Conservation (phyloP, 2,797 vertebrate genomes). For the Benthosema pterotum region DNA sequence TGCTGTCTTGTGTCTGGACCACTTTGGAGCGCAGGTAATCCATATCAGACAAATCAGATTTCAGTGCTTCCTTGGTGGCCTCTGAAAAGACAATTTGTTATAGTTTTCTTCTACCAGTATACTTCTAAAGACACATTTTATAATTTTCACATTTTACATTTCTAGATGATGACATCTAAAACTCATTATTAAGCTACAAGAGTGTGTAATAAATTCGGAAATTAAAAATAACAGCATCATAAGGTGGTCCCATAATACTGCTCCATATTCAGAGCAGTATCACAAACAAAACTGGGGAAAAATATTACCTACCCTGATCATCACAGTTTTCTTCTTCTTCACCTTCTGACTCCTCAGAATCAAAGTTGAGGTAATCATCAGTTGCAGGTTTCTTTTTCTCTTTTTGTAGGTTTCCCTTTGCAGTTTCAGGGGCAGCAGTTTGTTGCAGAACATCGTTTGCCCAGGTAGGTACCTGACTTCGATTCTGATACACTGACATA, state of each 20-base stretch:
- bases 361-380: conserved; percentile 96
- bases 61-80: conserved; percentile 69
- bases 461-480: conserved; percentile 89
- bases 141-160: too few relatives aligned
- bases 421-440: conserved; percentile 13
- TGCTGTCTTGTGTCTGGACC: conserved; percentile 69
- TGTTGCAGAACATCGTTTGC: conserved; percentile 83
- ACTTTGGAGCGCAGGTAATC: conserved; percentile 95
- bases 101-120: too few relatives aligned
- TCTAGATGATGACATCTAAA: background rate
- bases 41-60: conserved; percentile 89
- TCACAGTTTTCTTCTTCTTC: conserved; percentile 51
- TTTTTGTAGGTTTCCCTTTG: conserved; percentile 40
- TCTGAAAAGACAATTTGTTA: conserved; percentile 63
- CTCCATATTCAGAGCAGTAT: too few relatives aligned
- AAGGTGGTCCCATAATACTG: too few relatives aligned
- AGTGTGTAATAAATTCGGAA: too few relatives aligned
- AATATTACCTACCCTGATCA: conserved; percentile 52
- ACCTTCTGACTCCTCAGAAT: conserved; percentile 86
- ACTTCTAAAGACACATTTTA: too few relatives aligned
- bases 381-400: conserved; percentile 59
- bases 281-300: too few relatives aligned
- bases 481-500: conserved; percentile 89
- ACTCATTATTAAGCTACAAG: background rate
- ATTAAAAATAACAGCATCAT: too few relatives aligned